Conservation (phyloP, 2,888 invertebrate genomes). For the Drosophila ezoana region DNA sequence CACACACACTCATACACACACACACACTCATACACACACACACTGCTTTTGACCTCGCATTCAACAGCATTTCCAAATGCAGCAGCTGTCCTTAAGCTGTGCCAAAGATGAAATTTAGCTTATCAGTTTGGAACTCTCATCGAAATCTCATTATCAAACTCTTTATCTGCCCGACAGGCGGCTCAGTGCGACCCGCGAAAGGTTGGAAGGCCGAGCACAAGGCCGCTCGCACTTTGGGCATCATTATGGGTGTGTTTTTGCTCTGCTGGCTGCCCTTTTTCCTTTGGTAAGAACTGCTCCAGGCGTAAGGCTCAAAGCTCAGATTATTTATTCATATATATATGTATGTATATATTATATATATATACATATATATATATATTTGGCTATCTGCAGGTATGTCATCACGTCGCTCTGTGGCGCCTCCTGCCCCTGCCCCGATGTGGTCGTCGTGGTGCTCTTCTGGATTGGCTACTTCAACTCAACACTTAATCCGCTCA, state of each 20-base stretch:
- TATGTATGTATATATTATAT: neutral
- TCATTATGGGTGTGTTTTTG: constrained; percentile 98
- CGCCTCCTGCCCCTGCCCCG: constrained; percentile 93
- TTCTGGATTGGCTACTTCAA: constrained; percentile 99
- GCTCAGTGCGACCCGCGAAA: constrained; percentile 89
- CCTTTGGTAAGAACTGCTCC: constrained; percentile 89
- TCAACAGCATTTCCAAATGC: constrained; percentile 10
- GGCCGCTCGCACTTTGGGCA: constrained; percentile 97
- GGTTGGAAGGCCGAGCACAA: constrained; percentile 96
- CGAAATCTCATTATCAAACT: constrained; percentile 47
- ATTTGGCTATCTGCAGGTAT: constrained; percentile 87
- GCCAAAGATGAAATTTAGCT: constrained; percentile 56
- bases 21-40: constrained; percentile 13
- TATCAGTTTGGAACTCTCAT: constrained; percentile 44
- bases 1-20: constrained; percentile 20
- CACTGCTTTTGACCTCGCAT: constrained; percentile 28
- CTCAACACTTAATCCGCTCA: constrained; percentile 96
- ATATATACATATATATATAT: neutral
- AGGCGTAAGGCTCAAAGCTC: no score
- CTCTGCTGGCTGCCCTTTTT: constrained; percentile 99
- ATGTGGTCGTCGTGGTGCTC: constrained; percentile 93
- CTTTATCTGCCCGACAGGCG: constrained; percentile 81
- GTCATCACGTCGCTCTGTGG: constrained; percentile 94
- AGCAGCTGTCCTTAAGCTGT: constrained; percentile 26
- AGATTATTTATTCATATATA: neutral